A percentile compares a stretch with the other conserved stretches of the same genome.
phyloP scores from a whole-genome alignment of 2,113 vertebrate species.

The Herpetotheres cachinnans region DNA sequence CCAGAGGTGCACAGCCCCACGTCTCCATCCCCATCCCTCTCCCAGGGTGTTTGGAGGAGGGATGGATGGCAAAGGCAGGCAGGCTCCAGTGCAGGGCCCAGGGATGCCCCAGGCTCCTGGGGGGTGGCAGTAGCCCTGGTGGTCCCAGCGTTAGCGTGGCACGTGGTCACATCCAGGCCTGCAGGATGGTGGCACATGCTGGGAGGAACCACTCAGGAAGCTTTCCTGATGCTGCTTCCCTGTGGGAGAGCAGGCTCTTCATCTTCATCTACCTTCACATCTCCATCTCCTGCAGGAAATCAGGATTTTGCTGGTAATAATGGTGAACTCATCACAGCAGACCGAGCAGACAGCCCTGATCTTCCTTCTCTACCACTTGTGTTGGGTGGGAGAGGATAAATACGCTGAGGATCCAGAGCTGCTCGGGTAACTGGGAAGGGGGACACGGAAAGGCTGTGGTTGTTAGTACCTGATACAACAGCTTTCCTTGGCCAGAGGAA shows the following conservation, averaged over 20 bases:
- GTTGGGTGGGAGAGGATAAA: background rate
- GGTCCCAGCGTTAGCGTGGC: background rate
- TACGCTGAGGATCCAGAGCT: fast-evolving
- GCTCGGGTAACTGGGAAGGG: background rate
- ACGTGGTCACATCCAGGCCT: fast-evolving
- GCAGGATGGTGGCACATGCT: background rate
- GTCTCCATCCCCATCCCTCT: background rate
- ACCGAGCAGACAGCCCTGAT: background rate
- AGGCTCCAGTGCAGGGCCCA: background rate
- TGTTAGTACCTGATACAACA: background rate
- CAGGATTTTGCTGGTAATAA: background rate
- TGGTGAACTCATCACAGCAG: background rate
- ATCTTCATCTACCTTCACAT: background rate
- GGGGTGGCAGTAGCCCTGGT: too few species aligned
- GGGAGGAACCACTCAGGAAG: background rate
- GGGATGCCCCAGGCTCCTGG: background rate
- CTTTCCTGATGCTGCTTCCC: background rate
- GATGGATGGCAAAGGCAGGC: background rate
- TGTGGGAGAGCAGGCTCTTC: background rate
- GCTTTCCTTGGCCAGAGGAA: background rate
- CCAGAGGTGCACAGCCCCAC: background rate
- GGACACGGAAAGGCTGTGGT: background rate
- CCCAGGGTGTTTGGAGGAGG: background rate
- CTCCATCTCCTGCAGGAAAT: background rate
- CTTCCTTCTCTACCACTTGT: background rate